Base-by-base conservation (phyloP, 1,140 invertebrate species). In the Propsilocerus akamusi region DNA sequence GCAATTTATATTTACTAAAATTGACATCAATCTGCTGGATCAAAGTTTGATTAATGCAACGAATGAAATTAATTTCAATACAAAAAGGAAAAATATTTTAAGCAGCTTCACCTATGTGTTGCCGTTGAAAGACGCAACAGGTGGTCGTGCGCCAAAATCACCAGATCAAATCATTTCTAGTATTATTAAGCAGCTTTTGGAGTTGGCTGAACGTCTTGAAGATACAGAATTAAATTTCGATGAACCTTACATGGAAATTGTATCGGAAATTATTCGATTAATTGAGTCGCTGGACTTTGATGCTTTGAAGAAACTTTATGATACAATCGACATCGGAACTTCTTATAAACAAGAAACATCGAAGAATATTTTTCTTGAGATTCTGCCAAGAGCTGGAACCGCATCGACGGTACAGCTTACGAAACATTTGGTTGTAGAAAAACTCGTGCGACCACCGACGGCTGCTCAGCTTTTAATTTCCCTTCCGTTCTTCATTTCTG, bases 351-450 rank as follows among this genome's bases (percentile, higher is more conserved):
- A 76, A 55, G 76, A 79, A 55, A 78, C 76, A 0, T 72, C 74
- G 23, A 67, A 77, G 26, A 81, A 82, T 55, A 76, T 84, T 52
- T 83, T 83, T 57, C 63, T 81, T 51, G 80, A 84, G 59, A 70
- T 79, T 5, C 66, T 84, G n/a, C 80, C 81, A 8, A 76, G 81
- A 57, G 70, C 77, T 14, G 77, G 79, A 46, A 81, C 76, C 24
- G 72, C 71, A 20, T 73, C 74, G 10, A 72, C 77, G 1, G 74
- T 74, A 0, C 61, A 75, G 20, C 73, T 83, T 26, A 73, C 80
- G 14, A 66, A 74, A 49, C 72, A 81, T 57, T 59, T 84, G 28
- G 72, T 84, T 8, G 62, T 74, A 6, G 65, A 73, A 23, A 70
- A 72, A 49, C 71, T 72, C 59, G 72, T 81, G 8, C 72, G 71